Evolutionary conservation across 2,888 invertebrate genomes (phyloP).

Genomic region (Harpagoxenus sublaevis): DNA sequence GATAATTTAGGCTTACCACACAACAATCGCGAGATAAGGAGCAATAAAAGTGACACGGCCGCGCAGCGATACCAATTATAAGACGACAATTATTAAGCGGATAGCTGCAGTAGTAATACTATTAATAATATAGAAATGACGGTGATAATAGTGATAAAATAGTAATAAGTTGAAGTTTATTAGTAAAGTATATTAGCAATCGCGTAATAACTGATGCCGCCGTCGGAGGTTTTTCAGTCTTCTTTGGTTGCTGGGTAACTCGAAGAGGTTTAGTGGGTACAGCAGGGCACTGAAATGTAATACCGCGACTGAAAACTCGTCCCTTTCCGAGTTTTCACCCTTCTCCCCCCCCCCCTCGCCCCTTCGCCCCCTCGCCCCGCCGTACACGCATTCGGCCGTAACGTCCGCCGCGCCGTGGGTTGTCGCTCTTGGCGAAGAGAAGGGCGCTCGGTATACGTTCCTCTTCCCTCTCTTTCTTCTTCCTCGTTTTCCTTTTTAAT

Average conservation of each 20-base stretch:
- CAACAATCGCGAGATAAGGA: conserved; percentile 49
- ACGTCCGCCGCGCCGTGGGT: conserved; percentile 23
- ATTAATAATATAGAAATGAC: conserved; percentile 65
- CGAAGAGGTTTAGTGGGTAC: conserved; percentile 80
- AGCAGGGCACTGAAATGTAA: conserved; percentile 62
- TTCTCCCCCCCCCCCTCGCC: not conserved
- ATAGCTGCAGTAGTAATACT: conserved; percentile 59
- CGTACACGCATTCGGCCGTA: conserved; percentile 22
- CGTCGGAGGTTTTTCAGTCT: conserved; percentile 87
- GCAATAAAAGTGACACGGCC: conserved; percentile 40
- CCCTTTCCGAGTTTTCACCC: conserved; percentile 38
- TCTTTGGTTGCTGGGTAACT: conserved; percentile 88
- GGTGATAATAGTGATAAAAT: conserved; percentile 58
- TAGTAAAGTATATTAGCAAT: conserved; percentile 78
- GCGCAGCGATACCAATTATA: conserved; percentile 43
- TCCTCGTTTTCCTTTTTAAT: conserved; percentile 36
- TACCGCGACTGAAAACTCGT: conserved; percentile 64
- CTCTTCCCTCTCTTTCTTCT: conserved; percentile 54
- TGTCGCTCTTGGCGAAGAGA: conserved; percentile 65
- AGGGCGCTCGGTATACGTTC: conserved; percentile 77
- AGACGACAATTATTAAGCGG: conserved; percentile 58
- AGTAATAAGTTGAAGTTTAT: conserved; percentile 71
- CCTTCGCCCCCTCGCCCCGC: not conserved
- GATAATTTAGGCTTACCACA: conserved; percentile 57
- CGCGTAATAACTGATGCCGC: conserved; percentile 82